Evolutionary conservation across 2,113 vertebrate species (phyloP).

Genomic region (Fukomys damarensis): DNA sequence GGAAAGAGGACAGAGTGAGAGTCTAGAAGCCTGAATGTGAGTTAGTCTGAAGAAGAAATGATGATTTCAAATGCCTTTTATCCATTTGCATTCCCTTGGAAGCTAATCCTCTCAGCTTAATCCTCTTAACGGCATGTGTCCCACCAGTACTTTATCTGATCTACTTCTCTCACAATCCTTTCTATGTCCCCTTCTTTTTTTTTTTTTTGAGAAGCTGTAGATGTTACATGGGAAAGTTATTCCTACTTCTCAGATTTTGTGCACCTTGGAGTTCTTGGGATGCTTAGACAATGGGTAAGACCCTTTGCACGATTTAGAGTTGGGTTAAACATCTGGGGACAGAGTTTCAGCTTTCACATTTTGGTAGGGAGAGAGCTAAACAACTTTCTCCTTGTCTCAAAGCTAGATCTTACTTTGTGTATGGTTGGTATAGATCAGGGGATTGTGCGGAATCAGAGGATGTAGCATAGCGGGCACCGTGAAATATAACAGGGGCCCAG

Average conservation of each 20-base stretch:
- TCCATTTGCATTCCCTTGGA: slow-evolving; percentile 75
- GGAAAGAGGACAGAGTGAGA: neutral
- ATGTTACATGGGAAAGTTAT: slow-evolving; percentile 12
- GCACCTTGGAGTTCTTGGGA: neutral
- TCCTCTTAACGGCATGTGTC: slow-evolving; percentile 85
- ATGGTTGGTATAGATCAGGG: neutral
- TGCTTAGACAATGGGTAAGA: neutral
- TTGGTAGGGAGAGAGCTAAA: neutral
- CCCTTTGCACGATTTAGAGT: neutral
- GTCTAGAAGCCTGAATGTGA: slow-evolving; percentile 69
- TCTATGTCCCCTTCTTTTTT: slow-evolving; percentile 54
- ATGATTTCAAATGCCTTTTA: slow-evolving; percentile 67
- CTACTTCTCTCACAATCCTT: slow-evolving; percentile 72
- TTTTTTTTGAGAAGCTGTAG: slow-evolving; percentile 34
- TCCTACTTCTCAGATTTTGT: slow-evolving; percentile 22
- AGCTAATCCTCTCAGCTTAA: slow-evolving; percentile 85
- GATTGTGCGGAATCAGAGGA: neutral
- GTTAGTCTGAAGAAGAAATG: slow-evolving; percentile 81
- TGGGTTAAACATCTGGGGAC: neutral
- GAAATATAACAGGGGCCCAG: neutral
- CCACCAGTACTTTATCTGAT: slow-evolving; percentile 83
- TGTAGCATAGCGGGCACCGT: neutral
- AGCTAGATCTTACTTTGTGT: neutral
- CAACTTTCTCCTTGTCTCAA: neutral
- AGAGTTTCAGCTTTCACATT: slow-evolving; percentile 32